A percentile compares a stretch with the other conserved stretches of the same genome.
Conservation (phyloP, 1,140 invertebrate species). For the Drosophila parabipectinata region DNA sequence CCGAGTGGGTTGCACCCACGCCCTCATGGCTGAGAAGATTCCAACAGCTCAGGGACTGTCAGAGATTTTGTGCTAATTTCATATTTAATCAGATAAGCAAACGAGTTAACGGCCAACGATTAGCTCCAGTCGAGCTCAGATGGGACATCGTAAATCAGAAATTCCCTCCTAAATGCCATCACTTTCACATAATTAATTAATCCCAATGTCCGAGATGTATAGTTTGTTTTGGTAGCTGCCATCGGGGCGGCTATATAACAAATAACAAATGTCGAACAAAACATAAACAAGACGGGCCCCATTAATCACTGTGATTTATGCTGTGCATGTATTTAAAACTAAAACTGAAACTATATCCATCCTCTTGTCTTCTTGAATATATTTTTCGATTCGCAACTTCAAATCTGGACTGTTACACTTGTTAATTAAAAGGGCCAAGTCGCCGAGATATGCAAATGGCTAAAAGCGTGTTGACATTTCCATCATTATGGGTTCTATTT, state of each 20-base stretch:
- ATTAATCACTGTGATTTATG: slow-evolving; percentile 74
- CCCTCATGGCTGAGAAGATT: slow-evolving; percentile 4
- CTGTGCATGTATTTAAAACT: not conserved
- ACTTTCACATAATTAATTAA: slow-evolving; percentile 66
- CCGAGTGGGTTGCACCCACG: slow-evolving; percentile 12
- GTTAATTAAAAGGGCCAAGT: slow-evolving; percentile 37
- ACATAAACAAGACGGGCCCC: slow-evolving; percentile 48
- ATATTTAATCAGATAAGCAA: slow-evolving; percentile 15
- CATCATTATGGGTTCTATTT: slow-evolving; percentile 43
- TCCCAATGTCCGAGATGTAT: slow-evolving; percentile 27
- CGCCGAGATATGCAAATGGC: slow-evolving; percentile 32
- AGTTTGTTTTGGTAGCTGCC: slow-evolving; percentile 43
- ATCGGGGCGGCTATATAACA: not conserved
- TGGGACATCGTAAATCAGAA: slow-evolving; percentile 12
- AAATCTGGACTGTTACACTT: slow-evolving; percentile 13
- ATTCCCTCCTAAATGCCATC: slow-evolving; percentile 41
- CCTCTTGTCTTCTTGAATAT: not conserved
- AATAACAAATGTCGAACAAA: slow-evolving; percentile 53
- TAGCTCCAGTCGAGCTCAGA: not conserved
- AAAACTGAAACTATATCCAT: slow-evolving; percentile 27
- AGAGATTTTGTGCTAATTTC: slow-evolving; percentile 11
- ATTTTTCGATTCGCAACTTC: not conserved
- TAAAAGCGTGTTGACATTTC: slow-evolving; percentile 32
- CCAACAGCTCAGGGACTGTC: not conserved
- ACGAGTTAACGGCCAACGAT: slow-evolving; percentile 5